These are phyloP conservation scores for Neomorphus geoffroyi DNA, from an alignment of 2,797 vertebrate species.

Conservation along the genomic window DNA sequence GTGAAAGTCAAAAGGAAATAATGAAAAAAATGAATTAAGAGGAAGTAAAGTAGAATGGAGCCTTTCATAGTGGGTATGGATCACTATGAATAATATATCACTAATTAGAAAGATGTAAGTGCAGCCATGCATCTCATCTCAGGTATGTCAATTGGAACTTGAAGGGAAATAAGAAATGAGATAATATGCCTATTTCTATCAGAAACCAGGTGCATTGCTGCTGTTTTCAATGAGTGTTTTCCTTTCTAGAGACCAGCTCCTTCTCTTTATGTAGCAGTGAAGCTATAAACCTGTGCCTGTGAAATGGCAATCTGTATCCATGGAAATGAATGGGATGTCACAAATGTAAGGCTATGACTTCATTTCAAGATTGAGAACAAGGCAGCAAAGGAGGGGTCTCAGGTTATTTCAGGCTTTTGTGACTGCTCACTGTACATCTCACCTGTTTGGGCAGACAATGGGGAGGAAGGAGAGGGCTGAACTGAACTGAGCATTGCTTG, in stretches of 20 bases:
- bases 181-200: not conserved
- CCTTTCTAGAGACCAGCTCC: not conserved
- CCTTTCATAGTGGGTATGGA: not conserved
- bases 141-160: not conserved
- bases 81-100: constrained; percentile 15
- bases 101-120: constrained; percentile 23
- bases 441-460: not conserved
- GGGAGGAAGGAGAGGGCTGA: not conserved
- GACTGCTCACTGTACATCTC: not conserved
- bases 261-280: constrained; percentile 1
- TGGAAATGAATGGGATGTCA: constrained; percentile 63
- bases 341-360: constrained; percentile 8
- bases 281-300: not conserved
- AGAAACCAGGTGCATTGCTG: not conserved
- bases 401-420: not conserved
- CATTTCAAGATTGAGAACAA: not conserved
- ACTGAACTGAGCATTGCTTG: not conserved
- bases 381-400: not conserved
- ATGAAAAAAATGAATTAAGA: not conserved
- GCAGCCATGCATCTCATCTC: not conserved
- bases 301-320: constrained; percentile 51
- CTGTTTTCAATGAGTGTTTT: not conserved
- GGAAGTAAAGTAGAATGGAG: not conserved
- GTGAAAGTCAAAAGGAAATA: not conserved
- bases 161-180: constrained; percentile 9